Conservation (phyloP, 1,140 invertebrate species). For the Achatina immaculata region DNA sequence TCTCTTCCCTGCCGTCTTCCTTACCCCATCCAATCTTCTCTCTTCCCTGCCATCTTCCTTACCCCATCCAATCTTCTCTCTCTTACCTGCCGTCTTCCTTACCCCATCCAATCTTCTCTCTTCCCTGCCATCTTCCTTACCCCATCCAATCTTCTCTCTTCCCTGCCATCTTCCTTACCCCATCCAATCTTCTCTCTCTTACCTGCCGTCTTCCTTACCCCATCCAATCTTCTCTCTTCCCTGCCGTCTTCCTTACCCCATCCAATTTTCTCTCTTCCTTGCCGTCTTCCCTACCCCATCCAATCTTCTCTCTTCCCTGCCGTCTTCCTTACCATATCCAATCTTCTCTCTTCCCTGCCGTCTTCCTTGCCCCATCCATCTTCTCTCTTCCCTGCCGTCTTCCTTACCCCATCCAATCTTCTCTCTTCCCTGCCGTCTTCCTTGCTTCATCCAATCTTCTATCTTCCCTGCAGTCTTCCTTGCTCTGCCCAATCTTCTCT, state of each 20-base stretch:
- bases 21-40: too few species aligned
- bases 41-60: too few species aligned
- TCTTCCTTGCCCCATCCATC: not conserved
- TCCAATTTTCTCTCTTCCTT: too few species aligned
- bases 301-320: not conserved
- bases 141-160: too few species aligned
- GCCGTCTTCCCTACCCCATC: not conserved
- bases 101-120: not conserved
- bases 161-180: too few species aligned
- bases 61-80: not conserved
- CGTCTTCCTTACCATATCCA: not conserved
- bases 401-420: too few species aligned
- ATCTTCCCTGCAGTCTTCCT: not conserved
- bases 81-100: not conserved
- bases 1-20: too few species aligned
- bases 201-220: not conserved
- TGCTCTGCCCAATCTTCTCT: not conserved
- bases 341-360: not conserved
- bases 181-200: too few species aligned
- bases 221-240: not conserved
- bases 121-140: too few species aligned
- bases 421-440: not conserved
- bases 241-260: too few species aligned
- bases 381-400: not conserved
- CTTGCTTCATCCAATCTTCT: not conserved